phyloP scores from a whole-genome alignment of 2,797 vertebrate genomes.

The Xenopus petersii region DNA sequence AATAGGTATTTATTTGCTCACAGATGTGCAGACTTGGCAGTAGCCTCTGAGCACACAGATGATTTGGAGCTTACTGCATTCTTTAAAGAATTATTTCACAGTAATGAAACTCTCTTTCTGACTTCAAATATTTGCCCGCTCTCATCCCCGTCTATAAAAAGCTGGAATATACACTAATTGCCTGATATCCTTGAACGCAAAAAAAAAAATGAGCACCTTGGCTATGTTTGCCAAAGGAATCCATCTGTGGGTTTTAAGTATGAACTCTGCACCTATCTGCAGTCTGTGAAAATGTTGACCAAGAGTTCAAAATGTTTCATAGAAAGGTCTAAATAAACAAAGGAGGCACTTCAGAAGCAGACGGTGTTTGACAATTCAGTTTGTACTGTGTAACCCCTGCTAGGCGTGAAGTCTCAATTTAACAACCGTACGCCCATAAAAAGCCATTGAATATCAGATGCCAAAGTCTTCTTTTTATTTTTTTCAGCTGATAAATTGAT shows the following conservation, averaged over 20 bases:
- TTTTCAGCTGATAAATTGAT: too few relatives aligned
- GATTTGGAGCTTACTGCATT: conserved; percentile 50
- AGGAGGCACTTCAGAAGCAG: not conserved
- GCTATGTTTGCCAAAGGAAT: not conserved
- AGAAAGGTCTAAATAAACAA: not conserved
- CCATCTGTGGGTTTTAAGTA: not conserved
- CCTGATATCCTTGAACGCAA: conserved; percentile 1
- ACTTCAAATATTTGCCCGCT: conserved; percentile 41
- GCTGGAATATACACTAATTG: conserved; percentile 12
- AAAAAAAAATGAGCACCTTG: conserved; percentile 4
- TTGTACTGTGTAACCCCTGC: too few relatives aligned
- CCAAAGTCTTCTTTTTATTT: too few relatives aligned
- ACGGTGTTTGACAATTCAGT: too few relatives aligned
- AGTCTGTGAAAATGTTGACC: not conserved
- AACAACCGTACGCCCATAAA: too few relatives aligned
- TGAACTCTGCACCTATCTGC: not conserved
- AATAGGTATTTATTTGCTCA: conserved; percentile 61
- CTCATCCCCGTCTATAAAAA: conserved; percentile 17
- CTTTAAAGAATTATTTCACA: conserved; percentile 45
- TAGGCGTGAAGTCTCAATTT: too few relatives aligned
- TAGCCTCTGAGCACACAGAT: conserved; percentile 52
- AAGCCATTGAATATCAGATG: too few relatives aligned
- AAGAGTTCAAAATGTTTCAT: not conserved
- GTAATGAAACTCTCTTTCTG: conserved; percentile 41
- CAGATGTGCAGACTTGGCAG: conserved; percentile 51